A percentile compares a stretch with the other conserved stretches of the same genome.
phyloP scores from a whole-genome alignment of 2,888 invertebrate species.

The Lasioglossum pauxillum region DNA sequence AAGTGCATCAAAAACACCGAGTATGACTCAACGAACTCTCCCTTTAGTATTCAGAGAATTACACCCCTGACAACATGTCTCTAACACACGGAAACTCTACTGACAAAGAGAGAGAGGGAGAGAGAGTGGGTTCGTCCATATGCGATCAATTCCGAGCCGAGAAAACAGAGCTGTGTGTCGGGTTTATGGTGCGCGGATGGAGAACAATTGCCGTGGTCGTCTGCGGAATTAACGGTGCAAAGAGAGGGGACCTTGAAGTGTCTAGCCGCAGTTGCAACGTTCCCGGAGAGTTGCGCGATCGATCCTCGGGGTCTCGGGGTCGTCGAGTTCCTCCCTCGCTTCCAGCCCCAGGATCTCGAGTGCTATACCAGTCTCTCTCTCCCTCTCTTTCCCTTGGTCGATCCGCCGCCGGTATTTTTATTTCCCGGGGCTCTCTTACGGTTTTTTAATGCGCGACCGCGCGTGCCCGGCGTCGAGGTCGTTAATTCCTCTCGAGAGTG shows the following conservation, averaged over 20 bases:
- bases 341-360: constrained; percentile 34
- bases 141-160: neutral
- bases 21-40: neutral
- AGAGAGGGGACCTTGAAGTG: constrained; percentile 17
- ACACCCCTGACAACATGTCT: neutral
- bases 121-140: neutral
- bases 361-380: neutral
- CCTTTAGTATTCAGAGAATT: neutral
- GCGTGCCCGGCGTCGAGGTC: constrained; percentile 39
- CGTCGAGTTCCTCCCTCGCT: constrained; percentile 19
- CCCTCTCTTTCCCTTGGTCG: neutral
- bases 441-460: constrained; percentile 19
- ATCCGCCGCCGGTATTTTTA: constrained; percentile 29
- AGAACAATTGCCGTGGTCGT: constrained; percentile 10
- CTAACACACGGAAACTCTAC: neutral
- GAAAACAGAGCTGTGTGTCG: neutral
- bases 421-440: constrained; percentile 18
- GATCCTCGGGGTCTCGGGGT: constrained; percentile 17
- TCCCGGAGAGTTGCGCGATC: constrained; percentile 27
- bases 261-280: constrained; percentile 20
- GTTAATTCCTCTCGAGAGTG: constrained; percentile 64
- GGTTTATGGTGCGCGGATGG: constrained; percentile 6
- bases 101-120: neutral
- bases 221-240: neutral
- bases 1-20: neutral